These are phyloP conservation scores for Holothuria scabra DNA, from an alignment of 53 echinoderm and acorn worm species.

Conservation along the genomic window DNA sequence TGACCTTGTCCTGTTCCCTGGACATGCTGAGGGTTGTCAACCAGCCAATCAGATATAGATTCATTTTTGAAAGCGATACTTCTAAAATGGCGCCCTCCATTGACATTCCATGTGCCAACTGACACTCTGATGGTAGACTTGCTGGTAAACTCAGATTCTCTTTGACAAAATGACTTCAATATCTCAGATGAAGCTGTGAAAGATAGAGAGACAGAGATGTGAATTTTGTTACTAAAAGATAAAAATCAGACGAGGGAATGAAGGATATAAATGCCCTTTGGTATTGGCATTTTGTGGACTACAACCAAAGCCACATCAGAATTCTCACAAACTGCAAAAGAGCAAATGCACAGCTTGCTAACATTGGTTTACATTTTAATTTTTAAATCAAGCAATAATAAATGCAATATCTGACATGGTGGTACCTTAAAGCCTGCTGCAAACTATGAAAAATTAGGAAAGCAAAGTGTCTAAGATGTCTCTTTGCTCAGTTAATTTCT, in stretches of 20 bases:
- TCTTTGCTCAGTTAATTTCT: not conserved
- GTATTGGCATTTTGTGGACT: no score
- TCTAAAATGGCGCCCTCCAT: slow-evolving; percentile 78
- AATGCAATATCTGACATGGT: no score
- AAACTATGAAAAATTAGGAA: no score
- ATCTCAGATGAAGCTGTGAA: slow-evolving; percentile 73
- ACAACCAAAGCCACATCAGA: no score
- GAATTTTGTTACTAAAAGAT: not conserved
- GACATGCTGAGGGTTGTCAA: slow-evolving; percentile 73
- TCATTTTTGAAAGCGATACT: slow-evolving; percentile 85
- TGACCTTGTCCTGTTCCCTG: slow-evolving; percentile 71
- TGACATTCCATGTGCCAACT: slow-evolving; percentile 89
- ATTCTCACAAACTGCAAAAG: no score
- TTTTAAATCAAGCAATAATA: no score
- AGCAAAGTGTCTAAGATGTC: no score
- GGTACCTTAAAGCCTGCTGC: no score
- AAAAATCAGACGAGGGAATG: not conserved
- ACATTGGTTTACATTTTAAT: no score
- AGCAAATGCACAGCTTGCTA: no score
- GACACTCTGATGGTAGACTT: slow-evolving; percentile 66
- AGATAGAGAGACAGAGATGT: not conserved
- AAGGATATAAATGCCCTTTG: not conserved
- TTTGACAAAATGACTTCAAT: slow-evolving; percentile 69
- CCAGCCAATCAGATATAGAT: slow-evolving; percentile 90
- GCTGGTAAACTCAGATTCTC: slow-evolving; percentile 79